phyloP scores from a whole-genome alignment of 2,888 invertebrate genomes.

The Therioaphis trifolii region DNA sequence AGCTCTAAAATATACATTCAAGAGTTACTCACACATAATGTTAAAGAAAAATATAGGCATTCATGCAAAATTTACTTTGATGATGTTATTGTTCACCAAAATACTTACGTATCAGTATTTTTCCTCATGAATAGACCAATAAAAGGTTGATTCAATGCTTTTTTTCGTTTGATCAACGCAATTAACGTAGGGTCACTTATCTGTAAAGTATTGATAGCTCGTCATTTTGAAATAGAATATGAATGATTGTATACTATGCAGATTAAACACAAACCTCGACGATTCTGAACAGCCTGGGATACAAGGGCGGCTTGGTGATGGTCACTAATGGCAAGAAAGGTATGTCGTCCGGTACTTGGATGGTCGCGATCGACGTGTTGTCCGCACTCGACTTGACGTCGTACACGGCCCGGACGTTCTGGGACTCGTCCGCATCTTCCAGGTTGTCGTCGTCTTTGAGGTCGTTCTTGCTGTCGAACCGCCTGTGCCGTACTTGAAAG shows the following conservation, averaged over 20 bases:
- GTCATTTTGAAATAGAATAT: too few relatives aligned
- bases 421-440: slow-evolving; percentile 34
- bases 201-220: too few relatives aligned
- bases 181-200: slow-evolving; percentile 87
- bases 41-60: too few relatives aligned
- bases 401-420: slow-evolving; percentile 36
- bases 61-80: not conserved
- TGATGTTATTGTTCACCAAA: not conserved
- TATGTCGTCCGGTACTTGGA: slow-evolving; percentile 95
- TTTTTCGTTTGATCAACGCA: slow-evolving; percentile 90
- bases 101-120: slow-evolving; percentile 79
- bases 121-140: slow-evolving; percentile 96
- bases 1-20: slow-evolving; percentile 72
- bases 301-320: slow-evolving; percentile 93
- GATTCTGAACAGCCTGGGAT: slow-evolving; percentile 97
- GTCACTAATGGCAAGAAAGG: slow-evolving; percentile 96
- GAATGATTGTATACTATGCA: too few relatives aligned
- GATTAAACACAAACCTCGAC: slow-evolving; percentile 83
- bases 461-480: slow-evolving; percentile 48
- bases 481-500: slow-evolving; percentile 41
- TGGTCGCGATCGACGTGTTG: slow-evolving; percentile 74
- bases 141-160: slow-evolving; percentile 95
- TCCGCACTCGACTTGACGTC: slow-evolving; percentile 45
- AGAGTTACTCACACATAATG: too few relatives aligned
- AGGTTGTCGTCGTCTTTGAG: slow-evolving; percentile 27